These are phyloP conservation scores for Eupithecia centaureata DNA, from an alignment of 2,888 invertebrate species.

Conservation along the genomic window DNA sequence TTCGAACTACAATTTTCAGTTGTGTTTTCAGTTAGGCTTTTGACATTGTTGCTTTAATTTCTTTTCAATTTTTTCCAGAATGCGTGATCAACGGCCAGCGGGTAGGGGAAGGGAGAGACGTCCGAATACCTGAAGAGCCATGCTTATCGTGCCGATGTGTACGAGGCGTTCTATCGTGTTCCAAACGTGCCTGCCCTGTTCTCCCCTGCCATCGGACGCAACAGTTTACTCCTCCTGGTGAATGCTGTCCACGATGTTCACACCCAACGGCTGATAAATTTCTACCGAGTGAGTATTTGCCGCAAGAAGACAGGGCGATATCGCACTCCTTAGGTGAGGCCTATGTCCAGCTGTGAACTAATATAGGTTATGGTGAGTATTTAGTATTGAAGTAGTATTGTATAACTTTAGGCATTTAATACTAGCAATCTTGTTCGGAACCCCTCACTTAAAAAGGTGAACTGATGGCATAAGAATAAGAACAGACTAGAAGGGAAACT, in stretches of 20 bases:
- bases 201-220: slow-evolving; percentile 90
- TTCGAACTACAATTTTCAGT: too few relatives aligned
- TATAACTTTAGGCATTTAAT: neutral
- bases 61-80: slow-evolving; percentile 81
- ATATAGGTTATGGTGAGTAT: too few relatives aligned
- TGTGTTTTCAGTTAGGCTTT: neutral
- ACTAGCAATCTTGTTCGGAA: neutral
- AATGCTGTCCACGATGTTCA: slow-evolving; percentile 88
- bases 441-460: too few relatives aligned
- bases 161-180: slow-evolving; percentile 88
- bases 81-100: slow-evolving; percentile 93
- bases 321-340: too few relatives aligned
- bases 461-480: too few relatives aligned
- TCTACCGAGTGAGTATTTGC: slow-evolving; percentile 67
- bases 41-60: neutral
- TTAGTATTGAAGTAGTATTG: too few relatives aligned
- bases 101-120: slow-evolving; percentile 91
- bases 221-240: slow-evolving; percentile 88
- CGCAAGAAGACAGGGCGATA: too few relatives aligned
- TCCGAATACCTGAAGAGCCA: slow-evolving; percentile 92
- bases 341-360: too few relatives aligned
- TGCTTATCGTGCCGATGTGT: slow-evolving; percentile 93
- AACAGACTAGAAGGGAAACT: too few relatives aligned
- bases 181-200: slow-evolving; percentile 94
- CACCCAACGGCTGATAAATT: slow-evolving; percentile 80